These are phyloP conservation scores for Cantharis rufa DNA, from an alignment of 2,888 invertebrate genomes.

Conservation along the genomic window DNA sequence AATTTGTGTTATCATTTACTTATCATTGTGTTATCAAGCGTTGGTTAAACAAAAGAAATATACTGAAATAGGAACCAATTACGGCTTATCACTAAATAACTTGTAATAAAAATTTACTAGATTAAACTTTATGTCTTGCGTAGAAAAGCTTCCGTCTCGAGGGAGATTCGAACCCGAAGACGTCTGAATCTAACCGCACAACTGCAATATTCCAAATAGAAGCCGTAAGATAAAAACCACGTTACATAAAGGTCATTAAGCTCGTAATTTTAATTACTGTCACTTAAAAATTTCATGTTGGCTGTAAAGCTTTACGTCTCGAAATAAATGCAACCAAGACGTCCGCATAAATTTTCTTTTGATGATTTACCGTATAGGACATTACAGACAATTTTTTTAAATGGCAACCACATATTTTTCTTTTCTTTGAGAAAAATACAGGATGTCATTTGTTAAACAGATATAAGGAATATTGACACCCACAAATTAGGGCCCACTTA, in stretches of 20 bases:
- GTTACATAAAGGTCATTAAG: background rate
- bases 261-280: background rate
- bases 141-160: background rate
- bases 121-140: background rate
- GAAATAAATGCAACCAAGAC: background rate
- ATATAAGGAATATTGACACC: background rate
- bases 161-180: background rate
- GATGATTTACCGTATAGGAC: no score
- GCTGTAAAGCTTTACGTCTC: background rate
- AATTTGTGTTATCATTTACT: background rate
- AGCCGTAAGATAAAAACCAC: no score
- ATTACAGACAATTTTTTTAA: background rate
- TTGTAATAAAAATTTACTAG: background rate
- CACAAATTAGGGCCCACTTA: background rate
- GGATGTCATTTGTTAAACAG: background rate
- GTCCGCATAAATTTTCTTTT: background rate
- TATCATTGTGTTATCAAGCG: background rate
- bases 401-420: background rate
- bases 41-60: background rate
- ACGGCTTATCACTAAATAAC: background rate
- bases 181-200: background rate
- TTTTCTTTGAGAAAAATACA: background rate
- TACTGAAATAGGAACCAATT: background rate
- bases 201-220: background rate
- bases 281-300: background rate